These are phyloP conservation scores for Tiaroga cobitis DNA, from an alignment of 2,797 vertebrate genomes.

Conservation along the genomic window DNA sequence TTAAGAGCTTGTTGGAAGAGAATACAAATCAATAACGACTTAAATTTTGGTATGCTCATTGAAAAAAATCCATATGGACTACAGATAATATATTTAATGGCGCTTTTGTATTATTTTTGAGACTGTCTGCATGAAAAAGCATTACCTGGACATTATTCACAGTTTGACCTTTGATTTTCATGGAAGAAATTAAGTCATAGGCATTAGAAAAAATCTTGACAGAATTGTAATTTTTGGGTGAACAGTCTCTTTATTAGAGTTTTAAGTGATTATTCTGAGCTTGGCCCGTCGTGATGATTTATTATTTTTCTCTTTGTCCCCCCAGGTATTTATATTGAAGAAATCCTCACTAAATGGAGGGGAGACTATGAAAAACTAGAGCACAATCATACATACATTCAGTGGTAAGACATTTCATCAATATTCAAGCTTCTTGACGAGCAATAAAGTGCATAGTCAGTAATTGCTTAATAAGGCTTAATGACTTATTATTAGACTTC, in stretches of 20 bases:
- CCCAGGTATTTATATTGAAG: conserved; percentile 94
- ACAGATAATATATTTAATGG: too few relatives aligned
- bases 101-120: neutral
- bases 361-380: conserved; percentile 97
- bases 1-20: neutral
- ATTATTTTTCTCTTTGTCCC: conserved; percentile 29
- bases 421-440: neutral
- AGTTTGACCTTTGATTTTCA: neutral
- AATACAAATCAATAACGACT: neutral
- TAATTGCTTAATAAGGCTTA: conserved; percentile 1
- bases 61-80: neutral
- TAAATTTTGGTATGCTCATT: neutral
- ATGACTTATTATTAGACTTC: neutral
- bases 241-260: neutral
- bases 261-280: conserved; percentile 13
- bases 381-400: conserved; percentile 98
- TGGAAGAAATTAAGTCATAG: neutral
- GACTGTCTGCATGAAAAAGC: neutral
- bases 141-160: neutral
- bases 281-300: conserved; percentile 8
- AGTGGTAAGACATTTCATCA: conserved; percentile 84
- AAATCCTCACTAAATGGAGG: conserved; percentile 96
- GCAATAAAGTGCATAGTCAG: neutral
- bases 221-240: neutral
- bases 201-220: conserved; percentile 6